phyloP scores from a whole-genome alignment of 2,888 invertebrate species.

The Adela reaumurella region DNA sequence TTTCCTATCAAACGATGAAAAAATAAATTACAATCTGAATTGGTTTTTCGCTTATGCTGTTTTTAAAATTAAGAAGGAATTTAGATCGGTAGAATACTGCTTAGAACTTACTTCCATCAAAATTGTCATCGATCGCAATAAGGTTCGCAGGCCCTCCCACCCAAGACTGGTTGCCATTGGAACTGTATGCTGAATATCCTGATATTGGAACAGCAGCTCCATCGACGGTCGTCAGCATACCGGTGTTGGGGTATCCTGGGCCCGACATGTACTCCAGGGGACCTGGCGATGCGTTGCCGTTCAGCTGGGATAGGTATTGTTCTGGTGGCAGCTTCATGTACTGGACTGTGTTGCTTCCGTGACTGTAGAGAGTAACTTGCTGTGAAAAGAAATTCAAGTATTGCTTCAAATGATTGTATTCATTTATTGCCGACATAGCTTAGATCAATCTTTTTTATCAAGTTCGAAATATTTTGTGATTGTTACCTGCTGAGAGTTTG shows the following conservation, averaged over 20 bases:
- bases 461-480: too few species aligned
- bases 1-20: too few species aligned
- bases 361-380: conserved; percentile 57
- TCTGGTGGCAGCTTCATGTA: conserved; percentile 43
- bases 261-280: conserved; percentile 39
- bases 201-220: conserved; percentile 20
- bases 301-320: conserved; percentile 24
- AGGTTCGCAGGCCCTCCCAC: conserved; percentile 30
- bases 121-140: conserved; percentile 43
- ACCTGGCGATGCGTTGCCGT: conserved; percentile 12
- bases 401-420: too few species aligned
- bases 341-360: conserved; percentile 45
- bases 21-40: too few species aligned
- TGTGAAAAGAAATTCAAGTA: neutral
- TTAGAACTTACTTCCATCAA: conserved; percentile 38
- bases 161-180: conserved; percentile 33
- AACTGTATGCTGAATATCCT: conserved; percentile 1
- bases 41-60: too few species aligned
- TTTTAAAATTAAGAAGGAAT: too few species aligned
- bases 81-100: too few species aligned
- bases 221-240: conserved; percentile 42
- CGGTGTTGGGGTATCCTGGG: conserved; percentile 42
- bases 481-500: conserved; percentile 53
- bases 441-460: too few species aligned
- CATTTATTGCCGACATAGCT: too few species aligned